phyloP scores from a whole-genome alignment of 2,888 invertebrate species.

The Leptinotarsa tumamoca region DNA sequence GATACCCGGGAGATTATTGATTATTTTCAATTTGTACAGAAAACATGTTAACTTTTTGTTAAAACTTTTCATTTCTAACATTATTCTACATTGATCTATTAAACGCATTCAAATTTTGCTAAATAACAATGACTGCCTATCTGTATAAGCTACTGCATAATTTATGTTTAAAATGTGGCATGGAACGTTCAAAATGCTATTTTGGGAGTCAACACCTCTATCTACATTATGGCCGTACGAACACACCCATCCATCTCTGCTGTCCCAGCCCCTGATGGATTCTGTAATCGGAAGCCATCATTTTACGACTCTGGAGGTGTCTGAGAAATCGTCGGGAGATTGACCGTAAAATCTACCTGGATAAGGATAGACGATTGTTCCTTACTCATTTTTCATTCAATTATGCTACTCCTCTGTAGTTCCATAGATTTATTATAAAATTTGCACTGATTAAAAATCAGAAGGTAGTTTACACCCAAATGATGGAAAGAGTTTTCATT shows the following conservation, averaged over 20 bases:
- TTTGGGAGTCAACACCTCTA: not conserved
- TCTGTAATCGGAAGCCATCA: constrained; percentile 15
- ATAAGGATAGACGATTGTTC: not conserved
- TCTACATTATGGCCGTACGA: not conserved
- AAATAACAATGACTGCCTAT: not conserved
- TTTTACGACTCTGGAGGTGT: not conserved
- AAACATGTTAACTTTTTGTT: too few relatives aligned
- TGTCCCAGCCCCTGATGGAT: constrained; percentile 2
- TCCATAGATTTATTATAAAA: too few relatives aligned
- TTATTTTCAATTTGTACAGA: not conserved
- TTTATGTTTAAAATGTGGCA: not conserved
- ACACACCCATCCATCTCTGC: constrained; percentile 12
- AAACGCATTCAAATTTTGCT: too few relatives aligned
- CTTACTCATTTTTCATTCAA: not conserved
- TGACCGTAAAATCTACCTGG: not conserved
- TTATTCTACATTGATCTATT: too few relatives aligned
- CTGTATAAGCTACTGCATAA: not conserved
- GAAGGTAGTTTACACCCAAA: too few relatives aligned
- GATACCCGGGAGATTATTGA: too few relatives aligned
- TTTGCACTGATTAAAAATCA: too few relatives aligned
- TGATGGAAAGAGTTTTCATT: too few relatives aligned
- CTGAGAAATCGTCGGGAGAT: not conserved
- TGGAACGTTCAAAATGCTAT: not conserved
- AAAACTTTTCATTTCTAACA: too few relatives aligned
- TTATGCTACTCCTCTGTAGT: too few relatives aligned